Percentiles rank a stretch among this genome's conserved stretches.
These are phyloP conservation scores for Cranoglanis bouderius DNA, from an alignment of 2,113 vertebrate species.

Conservation along the genomic window DNA sequence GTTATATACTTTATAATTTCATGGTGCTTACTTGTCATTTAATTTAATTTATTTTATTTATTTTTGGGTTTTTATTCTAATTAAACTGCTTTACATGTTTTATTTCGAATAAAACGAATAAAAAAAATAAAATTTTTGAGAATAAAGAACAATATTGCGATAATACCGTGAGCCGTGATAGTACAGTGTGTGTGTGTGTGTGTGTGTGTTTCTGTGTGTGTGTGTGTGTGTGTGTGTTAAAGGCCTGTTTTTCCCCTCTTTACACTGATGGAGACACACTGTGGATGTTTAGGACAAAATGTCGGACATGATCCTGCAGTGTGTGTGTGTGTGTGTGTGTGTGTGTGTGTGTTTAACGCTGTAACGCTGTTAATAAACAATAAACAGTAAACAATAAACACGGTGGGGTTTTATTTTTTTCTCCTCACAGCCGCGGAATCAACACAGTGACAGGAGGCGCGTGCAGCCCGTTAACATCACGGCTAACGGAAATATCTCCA, in stretches of 20 bases:
- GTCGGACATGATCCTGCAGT: slow-evolving; percentile 9
- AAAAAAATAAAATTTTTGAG: neutral
- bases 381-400: neutral
- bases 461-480: neutral
- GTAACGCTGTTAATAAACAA: neutral
- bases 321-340: neutral
- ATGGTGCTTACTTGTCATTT: neutral
- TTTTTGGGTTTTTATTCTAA: neutral
- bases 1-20: neutral
- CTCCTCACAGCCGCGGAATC: neutral
- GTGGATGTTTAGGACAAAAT: slow-evolving; percentile 24
- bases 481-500: neutral
- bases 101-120: neutral
- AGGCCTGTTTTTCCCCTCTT: neutral
- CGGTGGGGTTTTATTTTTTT: neutral
- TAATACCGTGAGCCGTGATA: neutral
- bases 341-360: neutral
- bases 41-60: neutral
- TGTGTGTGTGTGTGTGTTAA: neutral
- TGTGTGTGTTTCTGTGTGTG: neutral
- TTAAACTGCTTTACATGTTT: neutral
- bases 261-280: slow-evolving; percentile 1
- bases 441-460: slow-evolving; percentile 8
- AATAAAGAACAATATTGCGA: neutral
- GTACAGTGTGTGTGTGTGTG: neutral